Evolutionary conservation across 2,113 vertebrate genomes (phyloP).

Genomic region (Otus sunia): DNA sequence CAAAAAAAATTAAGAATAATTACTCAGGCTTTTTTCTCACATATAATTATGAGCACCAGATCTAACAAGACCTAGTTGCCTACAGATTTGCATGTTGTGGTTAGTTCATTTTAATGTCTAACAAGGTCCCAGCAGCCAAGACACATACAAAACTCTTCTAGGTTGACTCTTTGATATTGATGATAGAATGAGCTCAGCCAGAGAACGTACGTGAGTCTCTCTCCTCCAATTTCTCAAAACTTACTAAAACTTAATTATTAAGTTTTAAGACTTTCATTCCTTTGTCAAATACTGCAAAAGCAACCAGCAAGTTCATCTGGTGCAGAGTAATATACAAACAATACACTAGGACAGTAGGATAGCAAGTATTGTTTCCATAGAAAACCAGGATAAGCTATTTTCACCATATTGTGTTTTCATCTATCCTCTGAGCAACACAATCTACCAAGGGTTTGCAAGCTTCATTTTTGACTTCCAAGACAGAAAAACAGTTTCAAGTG

Average conservation of each 20-base stretch:
- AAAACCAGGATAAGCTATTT: not conserved
- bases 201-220: not conserved
- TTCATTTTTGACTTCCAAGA: not conserved
- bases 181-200: not conserved
- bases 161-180: not conserved
- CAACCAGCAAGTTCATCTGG: not conserved
- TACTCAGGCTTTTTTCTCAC: not conserved
- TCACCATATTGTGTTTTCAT: not conserved
- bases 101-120: not conserved
- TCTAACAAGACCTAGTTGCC: not conserved
- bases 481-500: not conserved
- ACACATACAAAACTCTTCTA: not conserved
- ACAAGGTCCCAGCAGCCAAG: not conserved
- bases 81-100: not conserved
- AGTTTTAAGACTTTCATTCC: not conserved
- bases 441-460: not conserved
- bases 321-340: not conserved
- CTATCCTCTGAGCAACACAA: not conserved
- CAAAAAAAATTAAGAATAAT: not conserved
- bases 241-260: not conserved
- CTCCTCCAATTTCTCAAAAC: not conserved
- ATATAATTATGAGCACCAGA: not conserved
- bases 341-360: not conserved
- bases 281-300: not conserved
- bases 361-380: not conserved